These are phyloP conservation scores for Branchipolynoe longqiensis DNA, from an alignment of 2,888 invertebrate species.

Conservation along the genomic window DNA sequence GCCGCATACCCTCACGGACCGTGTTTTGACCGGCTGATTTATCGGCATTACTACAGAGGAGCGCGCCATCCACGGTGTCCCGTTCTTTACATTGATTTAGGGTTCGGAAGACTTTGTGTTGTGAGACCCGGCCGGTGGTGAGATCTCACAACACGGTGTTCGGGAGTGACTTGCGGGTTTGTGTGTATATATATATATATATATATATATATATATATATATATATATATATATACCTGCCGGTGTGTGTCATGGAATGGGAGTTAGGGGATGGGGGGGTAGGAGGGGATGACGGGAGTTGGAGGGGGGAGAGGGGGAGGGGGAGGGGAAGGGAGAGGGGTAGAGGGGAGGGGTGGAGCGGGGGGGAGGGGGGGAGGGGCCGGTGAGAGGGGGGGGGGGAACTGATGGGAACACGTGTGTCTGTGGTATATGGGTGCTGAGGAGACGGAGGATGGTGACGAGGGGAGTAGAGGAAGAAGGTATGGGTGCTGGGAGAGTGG, in stretches of 20 bases:
- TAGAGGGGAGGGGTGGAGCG: too few relatives aligned
- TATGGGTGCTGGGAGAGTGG: too few relatives aligned
- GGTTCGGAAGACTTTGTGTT: background rate
- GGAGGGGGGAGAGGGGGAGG: too few relatives aligned
- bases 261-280: too few relatives aligned
- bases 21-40: conserved; percentile 10
- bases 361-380: too few relatives aligned
- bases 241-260: too few relatives aligned
- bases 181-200: too few relatives aligned
- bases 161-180: background rate
- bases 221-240: too few relatives aligned
- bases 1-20: background rate
- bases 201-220: too few relatives aligned
- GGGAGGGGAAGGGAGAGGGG: too few relatives aligned
- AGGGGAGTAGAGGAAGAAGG: too few relatives aligned
- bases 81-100: conserved; percentile 8
- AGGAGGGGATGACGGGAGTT: too few relatives aligned
- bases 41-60: background rate
- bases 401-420: background rate
- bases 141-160: conserved; percentile 3
- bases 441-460: background rate
- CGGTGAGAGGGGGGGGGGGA: background rate
- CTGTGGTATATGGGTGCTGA: background rate
- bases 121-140: background rate
- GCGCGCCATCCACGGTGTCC: background rate